Conservation (phyloP, 2,113 vertebrate species). For the Aegithalos caudatus region DNA sequence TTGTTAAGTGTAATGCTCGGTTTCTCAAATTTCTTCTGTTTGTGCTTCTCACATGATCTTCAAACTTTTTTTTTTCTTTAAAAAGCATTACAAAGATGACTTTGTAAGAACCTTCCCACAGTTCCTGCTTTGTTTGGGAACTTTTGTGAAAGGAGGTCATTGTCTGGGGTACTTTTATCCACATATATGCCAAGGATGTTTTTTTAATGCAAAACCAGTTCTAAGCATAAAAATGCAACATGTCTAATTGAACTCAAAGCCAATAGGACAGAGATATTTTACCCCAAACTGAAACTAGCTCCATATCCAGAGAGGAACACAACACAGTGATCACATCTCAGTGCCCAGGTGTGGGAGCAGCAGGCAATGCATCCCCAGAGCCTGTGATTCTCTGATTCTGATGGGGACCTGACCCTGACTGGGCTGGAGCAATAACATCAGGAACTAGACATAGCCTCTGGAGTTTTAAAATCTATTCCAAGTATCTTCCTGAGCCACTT, state of each 20-base stretch:
- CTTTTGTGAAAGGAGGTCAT: constrained; percentile 18
- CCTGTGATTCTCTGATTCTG: neutral
- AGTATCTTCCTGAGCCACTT: neutral
- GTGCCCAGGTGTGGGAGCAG: neutral
- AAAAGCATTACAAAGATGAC: neutral
- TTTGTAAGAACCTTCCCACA: constrained; percentile 17
- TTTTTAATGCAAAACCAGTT: neutral
- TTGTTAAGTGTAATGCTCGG: neutral
- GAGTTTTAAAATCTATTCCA: neutral
- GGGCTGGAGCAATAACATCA: neutral
- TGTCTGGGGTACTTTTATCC: neutral
- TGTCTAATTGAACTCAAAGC: neutral
- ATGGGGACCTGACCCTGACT: neutral
- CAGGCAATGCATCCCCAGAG: accelerated
- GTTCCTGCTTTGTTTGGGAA: neutral
- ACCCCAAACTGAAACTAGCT: neutral
- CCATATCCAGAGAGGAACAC: accelerated
- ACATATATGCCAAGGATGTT: neutral
- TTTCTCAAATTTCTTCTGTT: neutral
- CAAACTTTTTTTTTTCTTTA: neutral
- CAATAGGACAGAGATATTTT: neutral
- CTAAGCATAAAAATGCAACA: neutral
- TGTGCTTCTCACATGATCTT: neutral
- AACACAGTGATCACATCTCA: accelerated
- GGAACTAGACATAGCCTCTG: neutral